Evolutionary conservation across 1,140 invertebrate species (phyloP), one percentile per base, ranked within the genome.

Genomic region (Hyphantria cunea): DNA sequence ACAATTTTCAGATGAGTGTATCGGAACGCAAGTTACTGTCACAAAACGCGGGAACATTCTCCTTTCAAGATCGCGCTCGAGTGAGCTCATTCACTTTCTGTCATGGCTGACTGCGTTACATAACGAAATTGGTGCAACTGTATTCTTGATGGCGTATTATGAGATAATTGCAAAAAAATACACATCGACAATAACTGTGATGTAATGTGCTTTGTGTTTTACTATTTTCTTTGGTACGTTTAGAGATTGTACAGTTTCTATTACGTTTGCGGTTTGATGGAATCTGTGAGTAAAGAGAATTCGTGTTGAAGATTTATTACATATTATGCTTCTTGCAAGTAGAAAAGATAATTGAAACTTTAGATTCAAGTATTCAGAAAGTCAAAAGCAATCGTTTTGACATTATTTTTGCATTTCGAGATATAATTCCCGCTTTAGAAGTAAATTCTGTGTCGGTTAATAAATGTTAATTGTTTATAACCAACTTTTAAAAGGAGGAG

Each of bases 81-180:
- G 34, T 51, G 47, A 17, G 17, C 47, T 37, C 56, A 41, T 44
- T 60, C 48, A 60, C 56, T 60, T 60, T 60, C 56, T 45, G 56
- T 51, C 48, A 60, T 60, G 48, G 56, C 56, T 48, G 56, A 51
- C 47, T 51, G 56, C 15, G 15, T 60, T 60, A 60, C 31, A n/a
- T 60, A 60, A 51, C 47, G 17, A 13, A 25, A 50, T 39, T 60
- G 56, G 34, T 50, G 56, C 48, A 60, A 51, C 17, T 37, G 50
- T 15, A 48, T 48, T 48, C 25, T 44, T 60, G 47, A 34, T 32
- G 37, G 9, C 37, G 32, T 34, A 47, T 51, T 44, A 51, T 51
- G 48, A 60, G 45, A 58, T 58, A 49, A 33, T 60, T 44, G 56
- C 48, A 60, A 60, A 60, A 51, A 59, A 32, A 32, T 32, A 60